Evolutionary conservation across 2,797 vertebrate genomes (phyloP).

Genomic region (Nyctibius grandis): DNA sequence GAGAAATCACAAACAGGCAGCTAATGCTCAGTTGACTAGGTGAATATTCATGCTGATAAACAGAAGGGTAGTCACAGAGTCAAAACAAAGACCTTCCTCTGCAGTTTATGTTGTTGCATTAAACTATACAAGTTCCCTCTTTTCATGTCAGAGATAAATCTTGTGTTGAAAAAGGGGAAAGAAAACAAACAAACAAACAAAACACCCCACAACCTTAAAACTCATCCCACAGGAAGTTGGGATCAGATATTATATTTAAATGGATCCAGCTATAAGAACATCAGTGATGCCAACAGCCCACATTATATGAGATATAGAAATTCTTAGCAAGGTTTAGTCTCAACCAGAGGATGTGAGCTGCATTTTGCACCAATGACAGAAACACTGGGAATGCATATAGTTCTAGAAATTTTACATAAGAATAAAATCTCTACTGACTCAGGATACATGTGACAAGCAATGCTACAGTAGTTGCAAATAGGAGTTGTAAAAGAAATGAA

Average conservation of each 20-base stretch:
- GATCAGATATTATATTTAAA: neutral
- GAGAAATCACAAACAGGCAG: conserved; percentile 9
- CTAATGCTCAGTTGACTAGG: neutral
- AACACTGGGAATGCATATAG: neutral
- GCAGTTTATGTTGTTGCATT: neutral
- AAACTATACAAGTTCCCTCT: neutral
- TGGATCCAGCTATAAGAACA: neutral
- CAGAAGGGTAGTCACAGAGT: neutral
- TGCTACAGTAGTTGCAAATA: neutral
- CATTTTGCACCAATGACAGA: neutral
- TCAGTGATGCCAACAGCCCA: neutral
- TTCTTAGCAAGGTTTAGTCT: neutral
- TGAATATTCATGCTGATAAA: neutral
- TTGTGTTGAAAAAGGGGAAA: neutral
- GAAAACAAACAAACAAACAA: neutral
- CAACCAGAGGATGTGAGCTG: neutral
- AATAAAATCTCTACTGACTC: neutral
- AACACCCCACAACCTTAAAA: neutral
- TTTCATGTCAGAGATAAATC: neutral
- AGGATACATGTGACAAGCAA: neutral
- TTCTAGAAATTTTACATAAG: neutral
- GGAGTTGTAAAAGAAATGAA: neutral
- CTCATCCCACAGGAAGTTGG: neutral
- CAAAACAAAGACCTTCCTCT: neutral
- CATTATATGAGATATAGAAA: neutral